A percentile compares a stretch with the other conserved stretches of the same genome.
phyloP scores from a whole-genome alignment of 2,888 invertebrate species.

The Meloe dianella region DNA sequence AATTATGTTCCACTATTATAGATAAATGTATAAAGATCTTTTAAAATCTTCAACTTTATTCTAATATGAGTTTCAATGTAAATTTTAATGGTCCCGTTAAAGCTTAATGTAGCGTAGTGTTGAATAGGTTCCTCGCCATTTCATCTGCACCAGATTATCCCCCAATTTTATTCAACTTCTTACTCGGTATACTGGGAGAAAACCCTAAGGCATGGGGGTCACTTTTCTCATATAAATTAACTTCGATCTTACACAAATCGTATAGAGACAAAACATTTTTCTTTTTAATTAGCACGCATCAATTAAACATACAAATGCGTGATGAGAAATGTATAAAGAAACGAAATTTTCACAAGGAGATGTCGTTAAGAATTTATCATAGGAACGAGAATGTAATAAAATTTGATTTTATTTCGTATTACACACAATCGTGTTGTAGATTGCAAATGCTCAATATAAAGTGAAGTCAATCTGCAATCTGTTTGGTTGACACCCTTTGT shows the following conservation, averaged over 20 bases:
- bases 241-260: neutral
- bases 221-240: conserved; percentile 5
- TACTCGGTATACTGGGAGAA: neutral
- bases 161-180: conserved; percentile 9
- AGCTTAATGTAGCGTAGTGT: conserved; percentile 17
- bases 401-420: neutral
- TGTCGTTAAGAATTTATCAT: neutral
- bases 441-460: conserved; percentile 1
- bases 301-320: no score
- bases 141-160: conserved; percentile 7
- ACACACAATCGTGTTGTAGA: conserved; percentile 7
- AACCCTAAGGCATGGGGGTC: neutral
- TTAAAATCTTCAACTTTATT: conserved; percentile 9
- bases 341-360: neutral
- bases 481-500: conserved; percentile 4
- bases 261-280: no score
- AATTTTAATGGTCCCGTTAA: conserved; percentile 15
- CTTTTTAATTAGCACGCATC: no score
- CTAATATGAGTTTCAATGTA: conserved; percentile 13
- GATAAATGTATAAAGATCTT: neutral
- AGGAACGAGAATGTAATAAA: neutral
- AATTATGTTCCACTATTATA: no score
- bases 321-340: no score
- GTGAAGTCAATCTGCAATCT: conserved; percentile 11
- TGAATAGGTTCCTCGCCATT: conserved; percentile 4